Percentiles rank a stretch among this genome's conserved stretches.
Evolutionary conservation across 2,113 vertebrate species (phyloP).

Genomic region (Terrapene triunguis): DNA sequence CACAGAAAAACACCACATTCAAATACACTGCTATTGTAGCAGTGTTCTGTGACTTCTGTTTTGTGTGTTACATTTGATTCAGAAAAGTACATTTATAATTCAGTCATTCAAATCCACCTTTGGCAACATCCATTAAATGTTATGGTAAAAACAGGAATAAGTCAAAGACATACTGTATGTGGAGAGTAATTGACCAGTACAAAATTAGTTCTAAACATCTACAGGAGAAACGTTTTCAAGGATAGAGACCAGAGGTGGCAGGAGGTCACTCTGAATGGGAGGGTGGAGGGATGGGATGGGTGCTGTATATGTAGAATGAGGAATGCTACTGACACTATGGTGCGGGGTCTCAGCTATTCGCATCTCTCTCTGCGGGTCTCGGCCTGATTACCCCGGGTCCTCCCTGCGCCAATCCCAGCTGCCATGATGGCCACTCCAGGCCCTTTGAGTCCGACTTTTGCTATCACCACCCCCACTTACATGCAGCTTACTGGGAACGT

Average conservation of each 20-base stretch:
- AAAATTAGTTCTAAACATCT: fast-evolving
- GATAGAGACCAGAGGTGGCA: neutral
- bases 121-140: neutral
- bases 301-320: neutral
- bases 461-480: neutral
- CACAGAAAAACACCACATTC: fast-evolving
- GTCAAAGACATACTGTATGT: fast-evolving
- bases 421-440: too few relatives aligned
- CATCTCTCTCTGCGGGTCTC: neutral
- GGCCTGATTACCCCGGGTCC: too few relatives aligned
- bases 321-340: neutral
- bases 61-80: neutral
- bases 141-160: neutral
- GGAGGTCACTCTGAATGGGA: too few relatives aligned
- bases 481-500: neutral
- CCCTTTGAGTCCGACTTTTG: too few relatives aligned
- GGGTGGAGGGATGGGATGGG: neutral
- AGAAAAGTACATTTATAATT: neutral
- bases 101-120: neutral
- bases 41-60: neutral
- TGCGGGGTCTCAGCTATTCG: neutral
- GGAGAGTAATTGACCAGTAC: neutral
- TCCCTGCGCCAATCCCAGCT: too few relatives aligned
- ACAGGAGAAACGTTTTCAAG: fast-evolving
- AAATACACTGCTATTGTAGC: neutral